A percentile compares a stretch with the other conserved stretches of the same genome.
Conservation (phyloP, 1,140 invertebrate species). For the Bombus ignitus region DNA sequence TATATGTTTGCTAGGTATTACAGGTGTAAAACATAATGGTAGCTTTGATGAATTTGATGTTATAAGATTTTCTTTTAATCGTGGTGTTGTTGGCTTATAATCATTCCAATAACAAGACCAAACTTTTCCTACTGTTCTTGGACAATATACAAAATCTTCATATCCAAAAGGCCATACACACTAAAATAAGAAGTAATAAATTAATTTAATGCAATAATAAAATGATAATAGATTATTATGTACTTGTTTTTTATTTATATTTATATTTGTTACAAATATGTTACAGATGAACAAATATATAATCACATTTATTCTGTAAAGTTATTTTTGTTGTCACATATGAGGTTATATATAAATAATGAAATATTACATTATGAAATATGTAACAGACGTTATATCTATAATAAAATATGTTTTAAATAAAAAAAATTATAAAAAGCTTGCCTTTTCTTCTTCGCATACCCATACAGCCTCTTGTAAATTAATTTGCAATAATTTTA, state of each 20-base stretch:
- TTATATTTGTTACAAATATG: too few species aligned
- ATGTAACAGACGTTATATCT: too few species aligned
- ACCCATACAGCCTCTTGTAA: slow-evolving; percentile 56
- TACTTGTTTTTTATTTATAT: too few species aligned
- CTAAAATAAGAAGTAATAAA: slow-evolving; percentile 37
- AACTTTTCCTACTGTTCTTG: slow-evolving; percentile 30
- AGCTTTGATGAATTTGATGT: background rate
- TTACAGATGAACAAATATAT: too few species aligned
- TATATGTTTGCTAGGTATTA: background rate
- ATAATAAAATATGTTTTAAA: too few species aligned
- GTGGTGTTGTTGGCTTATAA: slow-evolving; percentile 13
- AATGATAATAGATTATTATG: background rate
- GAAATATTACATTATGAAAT: too few species aligned
- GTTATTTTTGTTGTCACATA: too few species aligned
- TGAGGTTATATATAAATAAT: too few species aligned
- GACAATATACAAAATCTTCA: slow-evolving; percentile 36
- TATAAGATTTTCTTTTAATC: slow-evolving; percentile 14
- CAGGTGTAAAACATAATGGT: slow-evolving; percentile 11
- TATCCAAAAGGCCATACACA: slow-evolving; percentile 62
- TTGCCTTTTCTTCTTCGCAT: slow-evolving; percentile 56
- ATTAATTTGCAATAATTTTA: slow-evolving; percentile 62
- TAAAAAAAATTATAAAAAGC: background rate
- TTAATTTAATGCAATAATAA: background rate
- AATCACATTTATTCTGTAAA: too few species aligned
- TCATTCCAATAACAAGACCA: slow-evolving; percentile 50